Conservation (phyloP, 2,113 vertebrate species). For the Epinephelus moara region DNA sequence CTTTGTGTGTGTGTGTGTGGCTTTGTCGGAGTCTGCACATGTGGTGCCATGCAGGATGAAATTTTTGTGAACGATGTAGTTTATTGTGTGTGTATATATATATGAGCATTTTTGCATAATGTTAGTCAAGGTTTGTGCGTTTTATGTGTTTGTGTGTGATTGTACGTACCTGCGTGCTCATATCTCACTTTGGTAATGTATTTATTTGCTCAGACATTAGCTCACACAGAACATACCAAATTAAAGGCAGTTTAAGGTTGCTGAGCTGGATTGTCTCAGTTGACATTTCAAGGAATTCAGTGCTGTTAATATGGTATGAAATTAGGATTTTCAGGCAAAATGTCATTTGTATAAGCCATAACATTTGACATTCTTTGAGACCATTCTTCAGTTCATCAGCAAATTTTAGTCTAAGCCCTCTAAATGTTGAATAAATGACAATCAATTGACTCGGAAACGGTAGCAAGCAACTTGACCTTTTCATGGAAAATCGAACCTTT, state of each 20-base stretch:
- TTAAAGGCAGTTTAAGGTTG: conserved; percentile 42
- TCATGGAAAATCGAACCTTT: conserved; percentile 33
- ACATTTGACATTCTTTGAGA: conserved; percentile 52
- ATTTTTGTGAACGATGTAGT: conserved; percentile 16
- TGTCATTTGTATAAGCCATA: conserved; percentile 59
- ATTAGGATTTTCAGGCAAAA: conserved; percentile 62
- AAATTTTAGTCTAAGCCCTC: conserved; percentile 25
- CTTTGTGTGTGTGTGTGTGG: conserved; percentile 14
- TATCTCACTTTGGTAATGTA: conserved; percentile 20
- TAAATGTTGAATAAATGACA: conserved; percentile 42
- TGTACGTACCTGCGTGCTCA: neutral
- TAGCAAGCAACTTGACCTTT: conserved; percentile 64
- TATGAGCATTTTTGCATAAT: conserved; percentile 22
- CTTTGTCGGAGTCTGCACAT: conserved; percentile 22
- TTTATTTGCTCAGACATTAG: conserved; percentile 44
- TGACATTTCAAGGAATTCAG: conserved; percentile 65
- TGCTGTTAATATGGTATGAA: conserved; percentile 55
- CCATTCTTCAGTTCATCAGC: conserved; percentile 52
- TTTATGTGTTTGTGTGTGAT: neutral
- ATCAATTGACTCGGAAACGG: conserved; percentile 46
- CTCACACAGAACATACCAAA: conserved; percentile 36
- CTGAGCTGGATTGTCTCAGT: conserved; percentile 43
- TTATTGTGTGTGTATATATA: neutral
- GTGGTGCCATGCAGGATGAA: neutral
- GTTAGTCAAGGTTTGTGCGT: neutral